Percentiles rank a stretch among this genome's conserved stretches.
Evolutionary conservation across 2,888 invertebrate species (phyloP).

Genomic region (Rutpela maculata): DNA sequence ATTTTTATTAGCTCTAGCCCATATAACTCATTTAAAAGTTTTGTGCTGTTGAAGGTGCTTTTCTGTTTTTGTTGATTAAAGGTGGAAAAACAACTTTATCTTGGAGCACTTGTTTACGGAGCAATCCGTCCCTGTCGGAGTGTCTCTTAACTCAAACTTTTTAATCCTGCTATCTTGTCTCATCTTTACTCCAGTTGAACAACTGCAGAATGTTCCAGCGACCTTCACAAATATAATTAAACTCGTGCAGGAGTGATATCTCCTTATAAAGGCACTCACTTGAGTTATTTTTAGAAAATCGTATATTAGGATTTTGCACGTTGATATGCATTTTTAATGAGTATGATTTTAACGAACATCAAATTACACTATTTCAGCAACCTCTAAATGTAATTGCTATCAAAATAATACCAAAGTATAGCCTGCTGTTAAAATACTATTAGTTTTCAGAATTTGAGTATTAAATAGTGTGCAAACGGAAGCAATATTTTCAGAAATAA

Average conservation of each 20-base stretch:
- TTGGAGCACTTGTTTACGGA: neutral
- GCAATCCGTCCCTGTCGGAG: slow-evolving; percentile 21
- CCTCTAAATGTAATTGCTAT: too few species aligned
- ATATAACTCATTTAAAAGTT: slow-evolving; percentile 25
- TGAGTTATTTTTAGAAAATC: slow-evolving; percentile 29
- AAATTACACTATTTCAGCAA: too few species aligned
- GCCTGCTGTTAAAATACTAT: too few species aligned
- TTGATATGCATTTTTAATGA: neutral
- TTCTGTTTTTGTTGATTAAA: slow-evolving; percentile 19
- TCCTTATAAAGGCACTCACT: slow-evolving; percentile 15
- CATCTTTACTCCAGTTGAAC: slow-evolving; percentile 24
- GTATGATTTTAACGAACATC: too few species aligned
- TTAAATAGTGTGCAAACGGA: too few species aligned
- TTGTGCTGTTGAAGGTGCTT: slow-evolving; percentile 10
- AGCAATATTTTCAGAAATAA: too few species aligned
- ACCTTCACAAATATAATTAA: slow-evolving; percentile 33
- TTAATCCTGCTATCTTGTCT: slow-evolving; percentile 25
- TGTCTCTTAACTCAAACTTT: slow-evolving; percentile 23
- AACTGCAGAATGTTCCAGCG: slow-evolving; percentile 22
- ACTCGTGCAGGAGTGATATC: slow-evolving; percentile 17
- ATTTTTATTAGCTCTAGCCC: neutral
- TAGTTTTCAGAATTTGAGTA: too few species aligned
- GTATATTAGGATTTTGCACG: neutral
- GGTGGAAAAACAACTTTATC: slow-evolving; percentile 9
- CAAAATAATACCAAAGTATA: too few species aligned